Conservation (phyloP, 2,888 invertebrate species). For the Augochlorella aurata region DNA sequence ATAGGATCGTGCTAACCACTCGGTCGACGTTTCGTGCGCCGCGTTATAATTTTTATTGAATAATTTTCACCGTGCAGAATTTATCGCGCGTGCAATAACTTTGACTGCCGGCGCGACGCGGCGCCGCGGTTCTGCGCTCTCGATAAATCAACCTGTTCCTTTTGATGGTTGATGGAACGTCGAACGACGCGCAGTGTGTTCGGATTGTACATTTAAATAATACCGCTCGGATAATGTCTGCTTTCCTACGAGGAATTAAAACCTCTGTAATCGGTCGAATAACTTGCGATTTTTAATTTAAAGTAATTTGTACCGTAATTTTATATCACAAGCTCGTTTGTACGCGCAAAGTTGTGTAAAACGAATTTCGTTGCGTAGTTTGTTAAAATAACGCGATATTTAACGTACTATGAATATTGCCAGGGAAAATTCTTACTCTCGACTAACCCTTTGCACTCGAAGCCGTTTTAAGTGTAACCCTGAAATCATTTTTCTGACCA, state of each 20-base stretch:
- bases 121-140: not conserved
- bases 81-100: not conserved
- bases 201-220: not conserved
- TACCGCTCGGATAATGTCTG: not conserved
- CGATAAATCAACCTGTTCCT: not conserved
- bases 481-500: too few relatives aligned
- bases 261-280: not conserved
- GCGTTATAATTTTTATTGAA: constrained; percentile 35
- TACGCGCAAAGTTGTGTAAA: not conserved
- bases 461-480: too few relatives aligned
- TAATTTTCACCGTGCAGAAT: not conserved
- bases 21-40: not conserved
- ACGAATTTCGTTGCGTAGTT: not conserved
- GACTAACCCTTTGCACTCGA: not conserved
- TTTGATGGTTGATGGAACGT: not conserved
- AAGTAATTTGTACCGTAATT: not conserved
- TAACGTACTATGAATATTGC: not conserved
- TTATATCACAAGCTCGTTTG: not conserved
- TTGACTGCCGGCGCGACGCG: not conserved
- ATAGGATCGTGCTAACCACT: not conserved
- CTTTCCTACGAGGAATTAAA: not conserved
- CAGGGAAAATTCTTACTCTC: not conserved
- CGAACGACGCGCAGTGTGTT: not conserved
- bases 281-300: not conserved
- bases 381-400: not conserved